Base-by-base conservation (phyloP, 2,113 vertebrate genomes). In the Nannospalax galili region DNA sequence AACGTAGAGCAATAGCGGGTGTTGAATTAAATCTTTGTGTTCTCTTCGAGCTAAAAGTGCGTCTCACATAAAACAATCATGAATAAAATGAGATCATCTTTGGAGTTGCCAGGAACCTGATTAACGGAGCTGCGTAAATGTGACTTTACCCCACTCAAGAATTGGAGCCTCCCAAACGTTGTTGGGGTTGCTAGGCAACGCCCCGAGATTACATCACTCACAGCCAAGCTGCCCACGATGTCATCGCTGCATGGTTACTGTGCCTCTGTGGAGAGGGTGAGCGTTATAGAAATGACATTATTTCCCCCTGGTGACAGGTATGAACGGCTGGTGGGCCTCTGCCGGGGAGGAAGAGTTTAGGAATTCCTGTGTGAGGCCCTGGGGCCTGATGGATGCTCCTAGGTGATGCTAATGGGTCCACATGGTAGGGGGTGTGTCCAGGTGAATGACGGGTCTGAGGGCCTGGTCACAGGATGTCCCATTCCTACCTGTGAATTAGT, bases 141-240 rank as follows among this genome's bases (percentile, higher is more conserved):
- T 30, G 72, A 86, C 94, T 97, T 94, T 73, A 58, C 96, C 97
- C 96, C 3, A 1, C 97, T 97, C 92, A 78, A 94, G 97, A 96
- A 85, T 94, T 81, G 88, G 96, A 97, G 97, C 96, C 98, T 98
- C 97, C 98, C 96, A 91, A 97, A 98, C 96, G 98, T 96, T 98
- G 98, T 95, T 35, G 78, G 1, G 37, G 98, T 98, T 98, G 98
- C 98, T 98, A 98, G 98, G 98, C 97, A 98, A 98, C 98, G 74
- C 93, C 97, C 92, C 70, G 11, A 79, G 97, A 97, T 98, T 88
- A 98, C 98, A 97, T 98, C 98, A 98, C 98, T 98, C 97, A 97
- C 95, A 80, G 92, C 90, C 16, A 0, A 1, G 77, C 97, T 92
- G 97, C 97, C 92, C 14, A 56, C 84, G 45, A 96, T 93, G 97